A percentile compares a stretch with the other conserved stretches of the same genome.
These are phyloP conservation scores for Lynx canadensis DNA, from an alignment of 2,113 vertebrate genomes.

Conservation along the genomic window DNA sequence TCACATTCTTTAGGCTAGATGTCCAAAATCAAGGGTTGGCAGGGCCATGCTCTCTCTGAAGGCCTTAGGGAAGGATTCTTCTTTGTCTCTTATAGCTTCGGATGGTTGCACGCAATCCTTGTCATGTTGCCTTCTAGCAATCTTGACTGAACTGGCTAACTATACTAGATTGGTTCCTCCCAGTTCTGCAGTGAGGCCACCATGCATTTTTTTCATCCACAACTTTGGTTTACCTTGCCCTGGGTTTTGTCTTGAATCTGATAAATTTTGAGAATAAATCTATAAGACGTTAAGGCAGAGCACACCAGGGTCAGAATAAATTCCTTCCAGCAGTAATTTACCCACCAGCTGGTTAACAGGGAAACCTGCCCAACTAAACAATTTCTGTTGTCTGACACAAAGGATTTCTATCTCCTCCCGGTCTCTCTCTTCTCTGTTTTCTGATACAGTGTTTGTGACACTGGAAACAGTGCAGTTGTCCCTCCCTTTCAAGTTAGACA, in stretches of 20 bases:
- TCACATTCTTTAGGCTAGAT: background rate
- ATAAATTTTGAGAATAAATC: background rate
- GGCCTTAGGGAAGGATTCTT: too few species aligned
- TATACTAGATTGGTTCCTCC: background rate
- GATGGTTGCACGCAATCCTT: background rate
- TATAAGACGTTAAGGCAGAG: background rate
- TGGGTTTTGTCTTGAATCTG: background rate
- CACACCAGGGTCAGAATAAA: background rate
- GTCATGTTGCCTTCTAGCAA: background rate
- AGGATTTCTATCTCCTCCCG: background rate
- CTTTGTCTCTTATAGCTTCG: background rate
- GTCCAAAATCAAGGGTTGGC: background rate
- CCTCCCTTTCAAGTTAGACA: background rate
- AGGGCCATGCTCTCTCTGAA: background rate
- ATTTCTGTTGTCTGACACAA: fast-evolving
- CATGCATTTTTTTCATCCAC: background rate
- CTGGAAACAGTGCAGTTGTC: background rate
- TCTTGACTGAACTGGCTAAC: background rate
- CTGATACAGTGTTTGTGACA: background rate
- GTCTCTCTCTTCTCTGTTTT: background rate
- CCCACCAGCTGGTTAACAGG: background rate
- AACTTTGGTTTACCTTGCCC: background rate
- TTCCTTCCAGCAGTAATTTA: background rate
- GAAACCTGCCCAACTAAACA: background rate
- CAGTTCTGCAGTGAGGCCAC: background rate